A percentile compares a stretch with the other conserved stretches of the same genome.
Evolutionary conservation across 2,113 vertebrate genomes (phyloP).

Genomic region (Gulo gulo): DNA sequence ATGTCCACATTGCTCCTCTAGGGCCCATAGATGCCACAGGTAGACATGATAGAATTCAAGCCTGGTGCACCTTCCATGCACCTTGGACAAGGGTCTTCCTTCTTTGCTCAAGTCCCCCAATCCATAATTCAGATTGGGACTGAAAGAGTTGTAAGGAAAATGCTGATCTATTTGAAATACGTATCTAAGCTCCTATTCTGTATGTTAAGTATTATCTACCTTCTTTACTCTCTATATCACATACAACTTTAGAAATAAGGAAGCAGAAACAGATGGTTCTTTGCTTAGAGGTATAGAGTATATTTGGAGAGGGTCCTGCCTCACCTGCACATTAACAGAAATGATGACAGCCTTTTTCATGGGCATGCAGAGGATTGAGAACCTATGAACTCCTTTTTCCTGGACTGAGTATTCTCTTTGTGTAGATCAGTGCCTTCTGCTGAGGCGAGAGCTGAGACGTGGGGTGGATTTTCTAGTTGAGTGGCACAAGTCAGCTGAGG

Average conservation of each 20-base stretch:
- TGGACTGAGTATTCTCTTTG: neutral
- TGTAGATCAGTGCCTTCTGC: neutral
- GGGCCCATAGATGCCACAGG: neutral
- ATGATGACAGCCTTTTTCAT: neutral
- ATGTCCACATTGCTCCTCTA: neutral
- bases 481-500: neutral
- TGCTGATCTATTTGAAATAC: neutral
- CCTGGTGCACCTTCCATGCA: neutral
- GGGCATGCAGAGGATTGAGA: neutral
- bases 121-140: neutral
- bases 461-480: neutral
- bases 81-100: neutral
- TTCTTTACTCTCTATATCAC: neutral
- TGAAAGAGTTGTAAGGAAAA: neutral
- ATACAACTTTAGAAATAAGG: constrained; percentile 12
- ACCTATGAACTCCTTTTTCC: neutral
- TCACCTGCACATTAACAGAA: neutral
- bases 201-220: neutral
- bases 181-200: neutral
- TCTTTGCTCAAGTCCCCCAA: neutral
- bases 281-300: constrained; percentile 34
- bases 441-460: neutral
- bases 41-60: neutral
- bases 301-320: constrained; percentile 53
- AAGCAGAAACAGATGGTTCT: constrained; percentile 4